Percentiles rank a stretch among this genome's conserved stretches.
Conservation (phyloP, 2,113 vertebrate genomes). For the Prunella himalayana region DNA sequence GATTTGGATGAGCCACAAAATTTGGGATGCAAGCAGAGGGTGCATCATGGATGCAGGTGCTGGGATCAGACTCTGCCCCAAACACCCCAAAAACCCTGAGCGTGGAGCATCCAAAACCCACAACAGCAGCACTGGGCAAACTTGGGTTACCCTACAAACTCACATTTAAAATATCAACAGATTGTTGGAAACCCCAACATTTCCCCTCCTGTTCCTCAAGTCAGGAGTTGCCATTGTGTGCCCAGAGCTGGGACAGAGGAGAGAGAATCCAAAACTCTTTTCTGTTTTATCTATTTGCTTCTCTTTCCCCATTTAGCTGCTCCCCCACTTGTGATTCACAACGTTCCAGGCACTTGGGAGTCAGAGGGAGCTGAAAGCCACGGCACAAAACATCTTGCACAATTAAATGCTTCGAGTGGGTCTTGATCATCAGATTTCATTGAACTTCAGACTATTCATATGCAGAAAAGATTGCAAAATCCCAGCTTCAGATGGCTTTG, state of each 20-base stretch:
- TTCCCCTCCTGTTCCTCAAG: background rate
- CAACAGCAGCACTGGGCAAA: fast-evolving
- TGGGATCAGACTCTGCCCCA: background rate
- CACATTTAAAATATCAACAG: fast-evolving
- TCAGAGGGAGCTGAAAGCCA: background rate
- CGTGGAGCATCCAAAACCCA: fast-evolving
- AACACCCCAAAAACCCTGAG: background rate
- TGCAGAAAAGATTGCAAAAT: conserved; percentile 18
- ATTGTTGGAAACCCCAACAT: background rate
- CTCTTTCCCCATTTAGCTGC: background rate
- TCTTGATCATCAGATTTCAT: conserved; percentile 13
- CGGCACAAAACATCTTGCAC: background rate
- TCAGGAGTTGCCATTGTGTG: background rate
- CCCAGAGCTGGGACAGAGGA: background rate
- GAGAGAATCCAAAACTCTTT: background rate
- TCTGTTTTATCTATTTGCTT: background rate
- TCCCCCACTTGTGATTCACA: background rate
- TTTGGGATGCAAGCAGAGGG: fast-evolving
- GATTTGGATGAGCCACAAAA: fast-evolving
- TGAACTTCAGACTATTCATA: conserved; percentile 23
- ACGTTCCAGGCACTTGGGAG: background rate
- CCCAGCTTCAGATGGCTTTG: background rate
- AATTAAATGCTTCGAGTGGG: background rate
- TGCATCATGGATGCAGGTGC: background rate
- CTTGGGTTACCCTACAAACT: fast-evolving